Evolutionary conservation across 2,113 vertebrate genomes (phyloP).

Genomic region (Acinonyx jubatus): DNA sequence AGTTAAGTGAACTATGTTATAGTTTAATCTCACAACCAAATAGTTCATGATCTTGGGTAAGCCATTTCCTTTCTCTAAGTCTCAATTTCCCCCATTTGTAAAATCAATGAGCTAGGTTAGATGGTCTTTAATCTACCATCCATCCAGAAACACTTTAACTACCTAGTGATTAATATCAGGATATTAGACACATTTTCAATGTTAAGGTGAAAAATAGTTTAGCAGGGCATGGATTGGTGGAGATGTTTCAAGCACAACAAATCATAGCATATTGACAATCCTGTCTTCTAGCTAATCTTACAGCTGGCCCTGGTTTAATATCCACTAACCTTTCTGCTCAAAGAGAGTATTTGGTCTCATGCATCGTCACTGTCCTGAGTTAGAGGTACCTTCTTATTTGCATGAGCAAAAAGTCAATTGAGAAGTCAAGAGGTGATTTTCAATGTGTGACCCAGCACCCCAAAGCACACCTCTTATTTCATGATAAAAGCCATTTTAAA

Average conservation of each 20-base stretch:
- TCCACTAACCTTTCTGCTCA: not conserved
- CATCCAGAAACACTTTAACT: not conserved
- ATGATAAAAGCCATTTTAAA: not conserved
- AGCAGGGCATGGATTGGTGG: not conserved
- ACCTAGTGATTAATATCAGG: not conserved
- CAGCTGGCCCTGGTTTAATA: not conserved
- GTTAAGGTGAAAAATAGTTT: not conserved
- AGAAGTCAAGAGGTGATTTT: not conserved
- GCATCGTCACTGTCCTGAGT: not conserved
- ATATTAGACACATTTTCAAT: not conserved
- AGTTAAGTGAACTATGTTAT: not conserved
- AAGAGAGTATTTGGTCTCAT: not conserved
- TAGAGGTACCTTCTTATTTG: not conserved
- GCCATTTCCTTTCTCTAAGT: slow-evolving; percentile 1
- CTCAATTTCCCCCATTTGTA: not conserved
- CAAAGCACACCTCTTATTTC: not conserved
- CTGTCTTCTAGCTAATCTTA: slow-evolving; percentile 1
- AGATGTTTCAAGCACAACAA: not conserved
- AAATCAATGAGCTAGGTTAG: slow-evolving; percentile 16
- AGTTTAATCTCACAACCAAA: not conserved
- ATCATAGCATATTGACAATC: slow-evolving; percentile 2
- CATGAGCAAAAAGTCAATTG: not conserved
- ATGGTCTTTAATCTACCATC: slow-evolving; percentile 15
- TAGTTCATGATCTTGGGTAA: not conserved
- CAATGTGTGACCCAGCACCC: not conserved